phyloP scores from a whole-genome alignment of 2,113 vertebrate genomes.

The Puntigrus tetrazona region DNA sequence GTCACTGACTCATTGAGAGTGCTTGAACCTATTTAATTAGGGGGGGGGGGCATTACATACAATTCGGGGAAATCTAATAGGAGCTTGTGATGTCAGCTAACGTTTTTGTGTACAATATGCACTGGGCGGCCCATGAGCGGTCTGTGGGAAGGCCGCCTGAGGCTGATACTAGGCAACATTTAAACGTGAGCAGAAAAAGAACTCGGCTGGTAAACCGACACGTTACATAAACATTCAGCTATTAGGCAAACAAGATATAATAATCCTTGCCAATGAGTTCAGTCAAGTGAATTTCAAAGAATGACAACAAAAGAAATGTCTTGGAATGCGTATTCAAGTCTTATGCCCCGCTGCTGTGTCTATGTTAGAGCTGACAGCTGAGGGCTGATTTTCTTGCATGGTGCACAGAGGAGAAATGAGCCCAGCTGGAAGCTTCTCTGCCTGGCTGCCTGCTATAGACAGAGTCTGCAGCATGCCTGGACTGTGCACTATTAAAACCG shows the following conservation, averaged over 20 bases:
- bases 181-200: not conserved
- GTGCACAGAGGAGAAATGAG: not conserved
- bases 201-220: not conserved
- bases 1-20: not conserved
- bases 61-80: not conserved
- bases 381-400: not conserved
- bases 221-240: not conserved
- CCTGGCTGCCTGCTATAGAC: constrained; percentile 6
- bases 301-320: not conserved
- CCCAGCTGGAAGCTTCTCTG: constrained; percentile 17
- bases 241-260: not conserved
- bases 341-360: not conserved
- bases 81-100: not conserved
- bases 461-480: not conserved
- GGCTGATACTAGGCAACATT: not conserved
- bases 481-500: not conserved
- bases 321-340: not conserved
- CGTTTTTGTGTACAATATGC: not conserved
- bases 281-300: not conserved
- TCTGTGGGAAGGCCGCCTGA: not conserved
- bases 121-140: not conserved
- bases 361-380: not conserved
- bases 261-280: not conserved
- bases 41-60: no score
- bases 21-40: not conserved